Base-by-base conservation (phyloP, 2,113 vertebrate genomes). In the Ophthalmolycus amberensis region DNA sequence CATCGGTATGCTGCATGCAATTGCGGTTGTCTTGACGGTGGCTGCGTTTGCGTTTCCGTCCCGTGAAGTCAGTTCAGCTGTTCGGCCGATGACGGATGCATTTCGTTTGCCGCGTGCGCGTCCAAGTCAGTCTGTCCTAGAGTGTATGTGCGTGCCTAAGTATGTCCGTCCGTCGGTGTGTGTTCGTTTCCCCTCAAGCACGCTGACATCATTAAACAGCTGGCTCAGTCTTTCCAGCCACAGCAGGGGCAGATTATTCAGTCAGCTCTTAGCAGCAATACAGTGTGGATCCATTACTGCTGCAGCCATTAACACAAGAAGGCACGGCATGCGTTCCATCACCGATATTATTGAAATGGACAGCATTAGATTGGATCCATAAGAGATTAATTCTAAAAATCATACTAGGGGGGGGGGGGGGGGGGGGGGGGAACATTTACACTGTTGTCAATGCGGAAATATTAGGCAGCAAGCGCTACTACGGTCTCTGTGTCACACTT, bases 131-230 rank as follows among this genome's bases (percentile, higher is more conserved):
- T 83, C 87, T 90, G 87, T 92, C 89, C 89, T 84, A 46, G n/a
- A 83, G 64, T 80, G 80, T 81, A 88, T 88, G 56, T 88, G 50
- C 9, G 85, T 67, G 86, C 71, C 71, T 64, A 22, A 85, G 84
- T 91, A 81, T 44, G 38, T 85, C 54, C 15, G 83, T 87, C 22
- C 18, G n/a, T 73, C 16, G 69, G 54, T 74, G 50, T 59, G 90
- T 67, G 86, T 75, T 84, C 69, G 68, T 90, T 90, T 85, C 82
- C 88, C 93, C 91, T 91, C 88, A 84, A 91, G 91, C 91, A 89
- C 81, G 79, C 91, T 94, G 93, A 94, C 93, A 93, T 93, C 93
- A 93, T 93, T 94, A 93, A 94, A 94, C 93, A 94, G 93, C 93
- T 94, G 93, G 93, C 93, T 91, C 90, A 92, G 89, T 93, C 90